Evolutionary conservation across 2,888 invertebrate species (phyloP), one percentile per base, ranked within the genome.

Genomic region (Chrysotoxum bicinctum): DNA sequence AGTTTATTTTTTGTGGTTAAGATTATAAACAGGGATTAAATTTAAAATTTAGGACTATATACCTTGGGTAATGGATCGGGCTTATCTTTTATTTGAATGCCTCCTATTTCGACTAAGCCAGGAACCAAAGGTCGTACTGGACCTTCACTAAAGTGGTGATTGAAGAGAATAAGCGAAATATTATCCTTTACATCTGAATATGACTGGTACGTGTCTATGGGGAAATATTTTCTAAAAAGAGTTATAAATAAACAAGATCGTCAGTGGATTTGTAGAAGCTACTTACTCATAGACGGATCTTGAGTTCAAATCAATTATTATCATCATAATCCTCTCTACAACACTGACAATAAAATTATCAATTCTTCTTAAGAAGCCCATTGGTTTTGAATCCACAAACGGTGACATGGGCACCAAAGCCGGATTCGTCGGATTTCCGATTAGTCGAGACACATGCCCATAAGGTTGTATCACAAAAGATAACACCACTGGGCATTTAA

Each of bases 401-500:
- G 87, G 58, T 8, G 83, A n/a, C 23, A 81, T 19, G 6, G 87
- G 77, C 0, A 88, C 75, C 70, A 87, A 82, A 0, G 87, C 80
- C 1, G 87, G 62, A 37, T 77, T 70, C 3, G 68, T 45, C 10
- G 89, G 89, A 78, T 76, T 88, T 5, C 89, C 89, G 19, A 88
- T 87, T 2, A 88, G 62, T 3, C 80, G 52, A 4, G 86, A 80
- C 1, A 88, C 26, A 6, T 52, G 16, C 1, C 73, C 50, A 9
- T 87, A 43, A 7, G 87, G 72, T 21, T 87, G 68, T 37, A 87
- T 69, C 7, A 88, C 79, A 77, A 87, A 88, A n/a, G 88, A 56
- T 5, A 89, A 35, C 3, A 88, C 87, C 5, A 87, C 60, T 3
- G 90, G 89, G 54, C 89, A 88, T 26, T 89, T 87, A 58, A 89